Conservation (phyloP, 2,888 invertebrate species). For the Chrysodeixis includens region DNA sequence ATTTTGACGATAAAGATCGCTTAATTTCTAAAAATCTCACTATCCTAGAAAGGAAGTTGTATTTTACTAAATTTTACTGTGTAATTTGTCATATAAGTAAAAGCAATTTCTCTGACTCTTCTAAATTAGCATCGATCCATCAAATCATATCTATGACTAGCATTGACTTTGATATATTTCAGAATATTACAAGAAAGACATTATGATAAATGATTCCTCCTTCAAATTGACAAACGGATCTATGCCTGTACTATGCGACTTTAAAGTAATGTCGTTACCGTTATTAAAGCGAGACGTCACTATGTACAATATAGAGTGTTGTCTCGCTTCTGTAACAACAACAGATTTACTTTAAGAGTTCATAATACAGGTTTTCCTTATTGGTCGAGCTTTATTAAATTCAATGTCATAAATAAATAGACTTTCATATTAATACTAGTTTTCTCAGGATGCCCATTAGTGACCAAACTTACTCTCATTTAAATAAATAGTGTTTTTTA, state of each 20-base stretch:
- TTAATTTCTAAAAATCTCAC: too few species aligned
- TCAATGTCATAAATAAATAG: not conserved
- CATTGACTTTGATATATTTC: not conserved
- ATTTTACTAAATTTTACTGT: too few species aligned
- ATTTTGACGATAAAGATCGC: too few species aligned
- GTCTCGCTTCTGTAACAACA: too few species aligned
- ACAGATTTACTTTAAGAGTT: too few species aligned
- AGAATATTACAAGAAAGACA: not conserved
- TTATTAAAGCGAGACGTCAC: too few species aligned
- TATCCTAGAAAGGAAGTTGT: too few species aligned
- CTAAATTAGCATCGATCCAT: not conserved
- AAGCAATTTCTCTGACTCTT: not conserved
- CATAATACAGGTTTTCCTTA: too few species aligned
- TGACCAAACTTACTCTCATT: not conserved
- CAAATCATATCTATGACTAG: not conserved
- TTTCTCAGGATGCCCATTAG: not conserved
- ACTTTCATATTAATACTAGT: not conserved
- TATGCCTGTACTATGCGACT: not conserved
- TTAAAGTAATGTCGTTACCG: too few species aligned
- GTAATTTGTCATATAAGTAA: not conserved
- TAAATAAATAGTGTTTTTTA: not conserved
- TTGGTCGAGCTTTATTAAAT: not conserved
- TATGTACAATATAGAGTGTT: too few species aligned
- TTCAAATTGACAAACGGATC: not conserved
- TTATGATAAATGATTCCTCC: not conserved